These are phyloP conservation scores for Artemisiospiza belli DNA, from an alignment of 2,113 vertebrate species.

Conservation along the genomic window DNA sequence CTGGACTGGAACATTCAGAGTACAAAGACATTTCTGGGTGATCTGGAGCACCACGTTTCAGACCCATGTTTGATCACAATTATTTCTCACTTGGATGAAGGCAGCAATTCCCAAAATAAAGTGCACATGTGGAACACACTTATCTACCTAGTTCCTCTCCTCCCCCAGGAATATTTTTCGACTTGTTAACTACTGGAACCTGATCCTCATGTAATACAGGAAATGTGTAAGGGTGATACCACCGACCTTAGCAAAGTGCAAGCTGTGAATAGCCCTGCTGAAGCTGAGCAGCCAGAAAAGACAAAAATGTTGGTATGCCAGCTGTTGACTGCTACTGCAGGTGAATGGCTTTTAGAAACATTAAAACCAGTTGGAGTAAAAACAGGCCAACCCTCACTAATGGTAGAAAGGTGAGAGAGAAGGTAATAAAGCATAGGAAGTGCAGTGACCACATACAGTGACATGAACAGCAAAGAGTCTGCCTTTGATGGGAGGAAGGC, in stretches of 20 bases:
- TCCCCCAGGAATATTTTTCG: constrained; percentile 2
- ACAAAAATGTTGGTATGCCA: not conserved
- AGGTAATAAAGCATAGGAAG: not conserved
- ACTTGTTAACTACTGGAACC: constrained; percentile 30
- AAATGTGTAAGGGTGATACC: constrained; percentile 23
- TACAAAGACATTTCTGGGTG: not conserved
- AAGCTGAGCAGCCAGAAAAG: not conserved
- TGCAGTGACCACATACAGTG: not conserved
- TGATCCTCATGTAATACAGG: constrained; percentile 29
- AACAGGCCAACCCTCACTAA: not conserved
- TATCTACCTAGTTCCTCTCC: constrained; percentile 15
- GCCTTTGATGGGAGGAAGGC: not conserved
- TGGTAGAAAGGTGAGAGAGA: not conserved
- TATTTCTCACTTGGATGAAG: not conserved
- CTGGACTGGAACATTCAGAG: not conserved
- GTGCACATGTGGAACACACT: not conserved
- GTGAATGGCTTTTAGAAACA: constrained; percentile 31
- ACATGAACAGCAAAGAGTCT: not conserved
- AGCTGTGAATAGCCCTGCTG: constrained; percentile 25
- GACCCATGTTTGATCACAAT: not conserved
- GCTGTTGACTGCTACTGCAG: constrained; percentile 18
- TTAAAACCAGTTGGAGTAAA: not conserved
- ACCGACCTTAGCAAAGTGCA: not conserved
- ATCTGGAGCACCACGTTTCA: not conserved
- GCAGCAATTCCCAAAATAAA: constrained; percentile 32